phyloP scores from a whole-genome alignment of 2,888 invertebrate species.

The Rhagophthalmus giganteus region DNA sequence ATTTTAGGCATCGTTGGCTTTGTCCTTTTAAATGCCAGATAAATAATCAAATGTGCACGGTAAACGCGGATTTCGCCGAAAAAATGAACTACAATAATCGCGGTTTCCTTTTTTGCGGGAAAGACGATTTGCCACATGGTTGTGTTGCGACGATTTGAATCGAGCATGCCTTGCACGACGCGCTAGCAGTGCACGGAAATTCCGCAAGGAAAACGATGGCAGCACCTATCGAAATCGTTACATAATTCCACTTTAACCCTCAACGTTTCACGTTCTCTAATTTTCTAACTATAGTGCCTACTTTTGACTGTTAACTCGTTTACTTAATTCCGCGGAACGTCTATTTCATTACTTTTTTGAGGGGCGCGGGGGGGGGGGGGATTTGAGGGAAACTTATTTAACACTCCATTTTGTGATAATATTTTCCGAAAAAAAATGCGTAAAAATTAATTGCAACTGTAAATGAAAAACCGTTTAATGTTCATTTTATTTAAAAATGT shows the following conservation, averaged over 20 bases:
- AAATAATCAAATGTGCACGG: background rate
- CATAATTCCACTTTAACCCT: conserved; percentile 8
- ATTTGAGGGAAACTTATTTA: too few species aligned
- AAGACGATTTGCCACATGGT: conserved; percentile 11
- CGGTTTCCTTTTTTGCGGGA: conserved; percentile 17
- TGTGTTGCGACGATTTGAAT: conserved; percentile 14
- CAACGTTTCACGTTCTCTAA: background rate
- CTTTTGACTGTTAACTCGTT: background rate
- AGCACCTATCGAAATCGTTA: conserved; percentile 22
- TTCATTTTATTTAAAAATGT: too few species aligned
- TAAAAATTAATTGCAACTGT: too few species aligned
- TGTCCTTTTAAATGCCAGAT: background rate
- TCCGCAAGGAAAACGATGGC: conserved; percentile 24
- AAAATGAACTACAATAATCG: conserved; percentile 8
- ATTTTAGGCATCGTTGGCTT: background rate
- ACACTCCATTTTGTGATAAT: too few species aligned
- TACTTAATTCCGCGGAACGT: too few species aligned
- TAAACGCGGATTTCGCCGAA: conserved; percentile 6
- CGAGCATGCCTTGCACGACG: conserved; percentile 12
- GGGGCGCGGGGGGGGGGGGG: too few species aligned
- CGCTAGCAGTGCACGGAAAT: conserved; percentile 13
- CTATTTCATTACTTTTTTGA: too few species aligned
- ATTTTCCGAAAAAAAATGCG: too few species aligned
- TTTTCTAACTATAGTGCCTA: background rate
- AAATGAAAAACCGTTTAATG: too few species aligned